Percentiles rank a stretch among this genome's conserved stretches.
Conservation (phyloP, 1,140 invertebrate species). For the Octopus sinensis region DNA sequence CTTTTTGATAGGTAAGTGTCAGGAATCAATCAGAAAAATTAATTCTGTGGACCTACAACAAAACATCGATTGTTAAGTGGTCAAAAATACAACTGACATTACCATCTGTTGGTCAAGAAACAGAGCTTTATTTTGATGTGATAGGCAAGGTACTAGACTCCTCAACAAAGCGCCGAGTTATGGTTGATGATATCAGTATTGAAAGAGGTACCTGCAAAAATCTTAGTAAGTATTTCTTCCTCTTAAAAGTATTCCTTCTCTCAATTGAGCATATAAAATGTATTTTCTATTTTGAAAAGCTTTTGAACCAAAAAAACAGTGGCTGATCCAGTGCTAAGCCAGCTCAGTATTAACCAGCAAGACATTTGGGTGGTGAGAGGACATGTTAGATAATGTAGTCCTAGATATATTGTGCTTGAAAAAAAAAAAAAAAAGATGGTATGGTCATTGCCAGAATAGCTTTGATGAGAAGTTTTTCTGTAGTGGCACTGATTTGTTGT, state of each 20-base stretch:
- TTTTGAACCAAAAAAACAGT: too few relatives aligned
- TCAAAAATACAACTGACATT: conserved; percentile 33
- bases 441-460: too few relatives aligned
- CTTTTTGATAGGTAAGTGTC: not conserved
- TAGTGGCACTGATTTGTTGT: too few relatives aligned
- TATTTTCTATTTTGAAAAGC: too few relatives aligned
- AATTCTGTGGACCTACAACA: conserved; percentile 25
- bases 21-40: not conserved
- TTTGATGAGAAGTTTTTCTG: not conserved
- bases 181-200: conserved; percentile 39
- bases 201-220: conserved; percentile 26
- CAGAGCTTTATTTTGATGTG: conserved; percentile 29
- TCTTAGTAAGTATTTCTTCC: conserved; percentile 29
- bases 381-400: too few relatives aligned
- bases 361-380: too few relatives aligned
- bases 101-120: conserved; percentile 16
- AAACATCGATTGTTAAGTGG: conserved; percentile 31
- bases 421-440: too few relatives aligned
- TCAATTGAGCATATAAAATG: too few relatives aligned
- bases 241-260: too few relatives aligned
- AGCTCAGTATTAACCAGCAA: too few relatives aligned
- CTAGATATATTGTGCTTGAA: too few relatives aligned
- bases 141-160: conserved; percentile 20
- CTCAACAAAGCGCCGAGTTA: conserved; percentile 26
- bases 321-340: too few relatives aligned